A percentile compares a stretch with the other conserved stretches of the same genome.
These are phyloP conservation scores for Piscicola geometra DNA, from an alignment of 2,888 invertebrate genomes.

Conservation along the genomic window DNA sequence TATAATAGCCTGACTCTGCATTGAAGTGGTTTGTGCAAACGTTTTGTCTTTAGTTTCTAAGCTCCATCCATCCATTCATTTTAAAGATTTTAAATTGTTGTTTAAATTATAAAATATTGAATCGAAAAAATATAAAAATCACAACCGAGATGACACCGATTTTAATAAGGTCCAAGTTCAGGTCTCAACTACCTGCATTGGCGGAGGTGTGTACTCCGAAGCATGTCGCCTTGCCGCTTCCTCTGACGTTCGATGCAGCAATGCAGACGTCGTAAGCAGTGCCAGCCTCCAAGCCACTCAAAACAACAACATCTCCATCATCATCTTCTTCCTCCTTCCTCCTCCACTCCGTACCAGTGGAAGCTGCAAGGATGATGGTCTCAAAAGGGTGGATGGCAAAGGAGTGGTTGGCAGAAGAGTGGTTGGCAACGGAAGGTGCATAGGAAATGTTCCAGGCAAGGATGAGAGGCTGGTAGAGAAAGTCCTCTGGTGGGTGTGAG, in stretches of 20 bases:
- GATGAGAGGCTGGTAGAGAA: not conserved
- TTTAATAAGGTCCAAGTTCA: too few species aligned
- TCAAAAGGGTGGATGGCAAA: not conserved
- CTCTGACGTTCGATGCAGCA: slow-evolving; percentile 41
- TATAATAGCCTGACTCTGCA: too few species aligned
- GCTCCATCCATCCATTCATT: not conserved
- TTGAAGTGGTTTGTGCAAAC: too few species aligned
- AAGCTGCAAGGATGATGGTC: not conserved
- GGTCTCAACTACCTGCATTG: not conserved
- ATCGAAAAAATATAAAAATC: too few species aligned
- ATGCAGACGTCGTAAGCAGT: slow-evolving; percentile 37
- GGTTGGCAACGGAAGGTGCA: not conserved
- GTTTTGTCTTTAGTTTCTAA: too few species aligned
- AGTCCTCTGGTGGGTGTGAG: not conserved
- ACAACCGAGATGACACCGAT: too few species aligned
- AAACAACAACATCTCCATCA: not conserved
- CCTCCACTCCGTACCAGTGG: not conserved
- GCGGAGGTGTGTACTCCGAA: slow-evolving; percentile 39
- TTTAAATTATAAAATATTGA: not conserved
- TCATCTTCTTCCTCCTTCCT: not conserved
- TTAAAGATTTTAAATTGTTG: not conserved
- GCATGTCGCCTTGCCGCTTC: slow-evolving; percentile 37
- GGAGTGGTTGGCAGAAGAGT: too few species aligned
- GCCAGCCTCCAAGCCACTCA: slow-evolving; percentile 37
- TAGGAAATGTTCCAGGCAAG: not conserved